Percentiles rank a stretch among this genome's conserved stretches.
Evolutionary conservation across 2,797 vertebrate species (phyloP).

Genomic region (Distichodus sexfasciatus): DNA sequence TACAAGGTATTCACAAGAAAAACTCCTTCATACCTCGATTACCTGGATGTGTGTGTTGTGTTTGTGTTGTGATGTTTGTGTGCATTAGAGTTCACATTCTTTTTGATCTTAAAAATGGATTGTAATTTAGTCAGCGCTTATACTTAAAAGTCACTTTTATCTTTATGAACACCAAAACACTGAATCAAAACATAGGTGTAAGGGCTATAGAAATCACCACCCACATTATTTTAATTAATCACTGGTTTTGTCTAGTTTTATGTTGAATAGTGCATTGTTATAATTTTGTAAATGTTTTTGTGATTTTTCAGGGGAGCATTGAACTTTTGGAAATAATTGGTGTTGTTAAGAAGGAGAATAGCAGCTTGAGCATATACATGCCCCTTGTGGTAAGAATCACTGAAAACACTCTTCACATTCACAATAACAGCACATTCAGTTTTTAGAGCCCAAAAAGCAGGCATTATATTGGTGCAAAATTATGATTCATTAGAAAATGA

Average conservation of each 20-base stretch:
- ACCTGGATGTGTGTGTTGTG: background rate
- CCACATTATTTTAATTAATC: too few relatives aligned
- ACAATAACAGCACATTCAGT: background rate
- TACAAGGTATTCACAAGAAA: background rate
- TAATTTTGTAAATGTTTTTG: background rate
- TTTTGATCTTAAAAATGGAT: background rate
- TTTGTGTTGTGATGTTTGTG: background rate
- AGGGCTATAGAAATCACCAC: too few relatives aligned
- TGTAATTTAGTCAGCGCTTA: background rate
- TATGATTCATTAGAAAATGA: too few relatives aligned
- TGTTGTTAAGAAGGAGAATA: slow-evolving; percentile 70
- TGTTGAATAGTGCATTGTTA: background rate
- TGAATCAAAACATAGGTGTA: background rate
- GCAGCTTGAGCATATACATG: slow-evolving; percentile 52
- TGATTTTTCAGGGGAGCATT: slow-evolving; percentile 67
- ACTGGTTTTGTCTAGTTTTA: too few relatives aligned
- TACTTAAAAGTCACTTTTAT: background rate
- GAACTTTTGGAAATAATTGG: slow-evolving; percentile 71
- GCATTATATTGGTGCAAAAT: too few relatives aligned
- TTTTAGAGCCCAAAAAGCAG: too few relatives aligned
- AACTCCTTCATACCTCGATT: background rate
- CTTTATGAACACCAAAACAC: background rate
- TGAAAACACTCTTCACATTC: background rate
- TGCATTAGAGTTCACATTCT: background rate
- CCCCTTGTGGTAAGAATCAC: slow-evolving; percentile 65